A percentile compares a stretch with the other conserved stretches of the same genome.
Evolutionary conservation across 1,140 invertebrate species (phyloP).

Genomic region (Neodiprion fabricii): DNA sequence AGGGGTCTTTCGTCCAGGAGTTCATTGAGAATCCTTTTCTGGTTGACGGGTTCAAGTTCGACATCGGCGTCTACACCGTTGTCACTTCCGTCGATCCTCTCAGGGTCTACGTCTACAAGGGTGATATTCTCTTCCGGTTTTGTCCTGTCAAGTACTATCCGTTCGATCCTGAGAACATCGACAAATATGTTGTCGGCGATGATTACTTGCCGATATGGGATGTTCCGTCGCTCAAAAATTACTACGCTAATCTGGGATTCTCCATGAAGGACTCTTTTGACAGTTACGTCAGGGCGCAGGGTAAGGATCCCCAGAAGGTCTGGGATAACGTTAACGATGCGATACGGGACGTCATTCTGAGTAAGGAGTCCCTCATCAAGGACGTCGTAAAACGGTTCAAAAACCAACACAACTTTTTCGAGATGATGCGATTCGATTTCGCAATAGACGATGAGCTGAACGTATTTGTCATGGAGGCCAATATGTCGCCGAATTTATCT

Average conservation of each 20-base stretch:
- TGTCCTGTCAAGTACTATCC: conserved; percentile 93
- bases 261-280: conserved; percentile 90
- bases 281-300: conserved; percentile 74
- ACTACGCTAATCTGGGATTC: conserved; percentile 79
- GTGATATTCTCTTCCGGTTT: conserved; percentile 90
- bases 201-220: conserved; percentile 96
- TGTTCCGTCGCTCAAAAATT: conserved; percentile 81
- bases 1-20: conserved; percentile 89
- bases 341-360: conserved; percentile 75
- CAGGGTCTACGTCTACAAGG: conserved; percentile 87
- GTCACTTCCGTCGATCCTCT: conserved; percentile 92
- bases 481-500: conserved; percentile 97
- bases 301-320: conserved; percentile 75
- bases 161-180: conserved; percentile 79
- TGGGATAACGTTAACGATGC: conserved; percentile 85
- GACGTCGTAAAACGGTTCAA: conserved; percentile 61
- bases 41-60: conserved; percentile 91
- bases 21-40: conserved; percentile 84
- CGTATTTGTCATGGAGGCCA: conserved; percentile 92
- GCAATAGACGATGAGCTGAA: conserved; percentile 88
- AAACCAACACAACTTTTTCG: conserved; percentile 82
- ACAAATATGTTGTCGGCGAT: conserved; percentile 95
- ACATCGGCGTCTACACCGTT: conserved; percentile 94
- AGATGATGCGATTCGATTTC: conserved; percentile 93
- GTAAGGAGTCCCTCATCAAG: conserved; percentile 76